Percentiles rank a stretch among this genome's conserved stretches.
Evolutionary conservation across 1,140 invertebrate species (phyloP).

Genomic region (Tyrophagus putrescentiae): DNA sequence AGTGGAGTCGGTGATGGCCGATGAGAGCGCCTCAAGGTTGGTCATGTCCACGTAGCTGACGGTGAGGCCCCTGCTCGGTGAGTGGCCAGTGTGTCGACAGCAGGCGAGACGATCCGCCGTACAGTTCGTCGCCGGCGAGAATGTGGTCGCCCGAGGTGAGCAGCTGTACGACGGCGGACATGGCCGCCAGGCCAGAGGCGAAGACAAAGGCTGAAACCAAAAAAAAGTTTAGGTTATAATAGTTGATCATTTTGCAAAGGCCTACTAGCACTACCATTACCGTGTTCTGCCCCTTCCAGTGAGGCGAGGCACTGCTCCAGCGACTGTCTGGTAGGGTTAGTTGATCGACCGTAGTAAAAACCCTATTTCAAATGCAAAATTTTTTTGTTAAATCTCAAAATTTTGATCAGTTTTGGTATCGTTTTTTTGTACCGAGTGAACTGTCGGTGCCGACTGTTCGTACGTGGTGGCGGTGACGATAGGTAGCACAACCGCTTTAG

Average conservation of each 20-base stretch:
- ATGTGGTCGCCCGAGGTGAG: constrained; percentile 76
- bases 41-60: constrained; percentile 64
- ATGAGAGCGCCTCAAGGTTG: constrained; percentile 47
- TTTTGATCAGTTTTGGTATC: no score
- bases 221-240: no score
- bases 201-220: constrained; percentile 56
- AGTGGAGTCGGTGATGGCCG: constrained; percentile 61
- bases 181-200: constrained; percentile 76
- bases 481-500: constrained; percentile 60
- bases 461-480: constrained; percentile 84
- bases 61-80: constrained; percentile 54
- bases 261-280: constrained; percentile 34
- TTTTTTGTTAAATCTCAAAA: neutral
- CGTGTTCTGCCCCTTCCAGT: constrained; percentile 75
- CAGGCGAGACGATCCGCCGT: constrained; percentile 69
- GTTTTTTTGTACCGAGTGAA: constrained; percentile 43
- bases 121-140: constrained; percentile 78
- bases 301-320: constrained; percentile 78
- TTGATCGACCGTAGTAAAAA: constrained; percentile 80
- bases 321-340: constrained; percentile 80
- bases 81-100: constrained; percentile 43
- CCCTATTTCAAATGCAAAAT: no score
- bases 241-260: no score
- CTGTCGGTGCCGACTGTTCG: constrained; percentile 65
- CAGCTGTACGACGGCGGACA: constrained; percentile 53